A percentile compares a stretch with the other conserved stretches of the same genome.
Conservation (phyloP, 2,888 invertebrate species). For the Xylota segnis region DNA sequence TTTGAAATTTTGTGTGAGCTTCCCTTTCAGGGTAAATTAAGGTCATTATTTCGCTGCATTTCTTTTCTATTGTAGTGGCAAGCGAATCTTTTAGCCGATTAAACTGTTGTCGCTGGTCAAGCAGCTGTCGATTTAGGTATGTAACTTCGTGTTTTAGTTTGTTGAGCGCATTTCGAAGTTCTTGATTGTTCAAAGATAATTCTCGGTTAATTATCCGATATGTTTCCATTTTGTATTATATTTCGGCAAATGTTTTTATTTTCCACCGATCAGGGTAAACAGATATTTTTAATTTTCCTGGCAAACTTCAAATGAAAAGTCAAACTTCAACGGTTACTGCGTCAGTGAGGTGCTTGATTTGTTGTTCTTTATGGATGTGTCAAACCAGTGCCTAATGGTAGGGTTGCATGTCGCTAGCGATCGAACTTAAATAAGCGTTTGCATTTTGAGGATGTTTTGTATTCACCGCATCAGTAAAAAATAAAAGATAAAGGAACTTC, state of each 20-base stretch:
- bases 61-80: slow-evolving; percentile 38
- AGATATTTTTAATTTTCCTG: slow-evolving; percentile 1
- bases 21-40: slow-evolving; percentile 49
- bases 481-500: too few relatives aligned
- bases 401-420: neutral
- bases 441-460: too few relatives aligned
- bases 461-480: neutral
- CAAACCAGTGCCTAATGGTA: neutral
- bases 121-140: slow-evolving; percentile 43
- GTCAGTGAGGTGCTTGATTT: slow-evolving; percentile 27
- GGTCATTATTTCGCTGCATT: slow-evolving; percentile 48
- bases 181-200: slow-evolving; percentile 63
- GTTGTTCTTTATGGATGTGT: slow-evolving; percentile 37
- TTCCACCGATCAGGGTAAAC: slow-evolving; percentile 6
- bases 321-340: slow-evolving; percentile 44
- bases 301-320: slow-evolving; percentile 38
- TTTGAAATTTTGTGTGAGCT: neutral
- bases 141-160: slow-evolving; percentile 61
- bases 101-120: slow-evolving; percentile 63
- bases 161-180: slow-evolving; percentile 56
- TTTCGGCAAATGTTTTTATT: slow-evolving; percentile 20
- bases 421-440: neutral
- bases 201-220: slow-evolving; percentile 65
- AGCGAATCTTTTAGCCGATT: slow-evolving; percentile 40
- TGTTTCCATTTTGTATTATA: slow-evolving; percentile 56